Base-by-base conservation (phyloP, 2,113 vertebrate species). In the Menidia beryllina region DNA sequence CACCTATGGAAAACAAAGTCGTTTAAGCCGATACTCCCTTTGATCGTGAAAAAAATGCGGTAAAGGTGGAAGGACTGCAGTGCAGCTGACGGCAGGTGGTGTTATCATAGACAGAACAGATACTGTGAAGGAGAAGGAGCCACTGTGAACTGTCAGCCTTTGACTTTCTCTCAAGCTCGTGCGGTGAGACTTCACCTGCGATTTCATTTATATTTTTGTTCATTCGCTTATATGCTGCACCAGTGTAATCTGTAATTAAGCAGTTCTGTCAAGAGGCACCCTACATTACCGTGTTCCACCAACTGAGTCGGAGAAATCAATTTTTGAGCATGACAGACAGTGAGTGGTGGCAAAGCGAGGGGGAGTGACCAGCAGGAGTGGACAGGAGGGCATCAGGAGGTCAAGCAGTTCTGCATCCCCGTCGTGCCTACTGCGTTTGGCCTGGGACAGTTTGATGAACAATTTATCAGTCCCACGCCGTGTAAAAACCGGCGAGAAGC, bases 341-440 rank as follows among this genome's bases (percentile, higher is more conserved):
- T 65, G 71, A 72, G 68, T 27, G 54, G 74, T 30, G 8, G 30
- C 20, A 56, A 39, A 69, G 66, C 14, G 65, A 17, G 43, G 53
- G 36, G 26, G 54, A n/a, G n/a, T n/a, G 30, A 71, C 54, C 20
- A 54, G 66, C 70, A 48, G 41, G 34, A 75, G 38, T 50, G 66
- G 61, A 71, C 56, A 54, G 36, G 41, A 61, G 30, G 48, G 63
- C 62, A 60, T 75, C 54, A 53, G 43, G 34, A 66, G 76, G 84
- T 84, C 72, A 80, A 75, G 52, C 73, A 65, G 75, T 81, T 80
- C 50, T 20, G 14, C 64, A 52, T 55, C 63, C 36, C 75, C 53
- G 76, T 70, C 39, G 79, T 69, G 67, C 60, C 69, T 70, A 58
- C 55, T 73, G 52, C 41, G 10, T 63, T 24, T 14, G 27, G 23